Evolutionary conservation across 1,140 invertebrate genomes (phyloP).

Genomic region (Leptopilina clavipes): DNA sequence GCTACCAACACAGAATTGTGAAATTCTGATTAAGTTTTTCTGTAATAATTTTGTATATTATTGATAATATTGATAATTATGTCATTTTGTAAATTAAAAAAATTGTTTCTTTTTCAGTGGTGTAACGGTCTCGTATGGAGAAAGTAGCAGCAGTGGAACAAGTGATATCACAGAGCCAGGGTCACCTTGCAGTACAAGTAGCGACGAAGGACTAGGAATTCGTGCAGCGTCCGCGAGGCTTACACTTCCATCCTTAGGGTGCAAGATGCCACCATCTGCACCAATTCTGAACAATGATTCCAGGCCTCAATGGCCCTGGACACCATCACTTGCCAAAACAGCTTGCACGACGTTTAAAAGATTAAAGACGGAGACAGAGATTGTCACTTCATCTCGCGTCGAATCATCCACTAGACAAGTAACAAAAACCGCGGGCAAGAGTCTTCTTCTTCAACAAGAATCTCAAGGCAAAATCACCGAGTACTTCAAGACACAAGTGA

Average conservation of each 20-base stretch:
- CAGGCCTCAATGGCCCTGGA: slow-evolving; percentile 74
- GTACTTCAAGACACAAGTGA: slow-evolving; percentile 87
- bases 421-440: slow-evolving; percentile 49
- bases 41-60: no score
- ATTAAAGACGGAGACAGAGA: slow-evolving; percentile 70
- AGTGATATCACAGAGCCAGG: slow-evolving; percentile 88
- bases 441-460: slow-evolving; percentile 60
- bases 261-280: slow-evolving; percentile 72
- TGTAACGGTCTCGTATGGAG: slow-evolving; percentile 81
- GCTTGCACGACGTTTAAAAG: slow-evolving; percentile 71
- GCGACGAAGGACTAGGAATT: slow-evolving; percentile 70
- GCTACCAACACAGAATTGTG: no score
- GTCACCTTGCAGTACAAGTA: slow-evolving; percentile 83
- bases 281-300: slow-evolving; percentile 66
- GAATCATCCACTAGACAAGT: slow-evolving; percentile 60
- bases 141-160: slow-evolving; percentile 80
- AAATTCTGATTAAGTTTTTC: no score
- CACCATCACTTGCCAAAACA: slow-evolving; percentile 69
- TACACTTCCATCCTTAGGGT: slow-evolving; percentile 69
- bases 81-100: no score
- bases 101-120: no score
- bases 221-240: slow-evolving; percentile 72
- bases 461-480: slow-evolving; percentile 84
- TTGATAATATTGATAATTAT: no score
- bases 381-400: slow-evolving; percentile 62